Conservation (phyloP, 2,797 vertebrate species). For the Helarctos malayanus region DNA sequence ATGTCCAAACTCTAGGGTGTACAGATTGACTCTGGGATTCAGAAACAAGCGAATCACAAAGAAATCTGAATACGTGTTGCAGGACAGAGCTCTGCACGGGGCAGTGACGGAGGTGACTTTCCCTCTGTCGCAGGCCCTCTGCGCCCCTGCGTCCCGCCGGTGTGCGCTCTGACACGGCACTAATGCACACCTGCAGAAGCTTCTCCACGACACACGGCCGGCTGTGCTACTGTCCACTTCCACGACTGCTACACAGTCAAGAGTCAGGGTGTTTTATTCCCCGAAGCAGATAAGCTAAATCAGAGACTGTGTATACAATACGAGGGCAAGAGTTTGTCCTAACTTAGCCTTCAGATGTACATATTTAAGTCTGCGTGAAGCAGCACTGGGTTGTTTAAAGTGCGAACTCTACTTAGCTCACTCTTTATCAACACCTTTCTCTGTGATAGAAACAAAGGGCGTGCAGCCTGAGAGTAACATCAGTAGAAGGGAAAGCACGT, state of each 20-base stretch:
- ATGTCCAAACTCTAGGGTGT: neutral
- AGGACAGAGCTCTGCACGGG: neutral
- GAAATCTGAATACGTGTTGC: neutral
- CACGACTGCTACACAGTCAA: neutral
- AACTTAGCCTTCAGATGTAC: neutral
- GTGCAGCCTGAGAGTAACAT: too few relatives aligned
- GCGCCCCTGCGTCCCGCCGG: rapidly evolving
- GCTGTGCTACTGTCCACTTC: neutral
- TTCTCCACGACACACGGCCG: neutral
- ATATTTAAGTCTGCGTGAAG: neutral
- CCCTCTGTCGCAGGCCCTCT: neutral
- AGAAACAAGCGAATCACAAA: neutral
- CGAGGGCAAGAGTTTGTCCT: neutral
- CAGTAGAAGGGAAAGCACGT: neutral
- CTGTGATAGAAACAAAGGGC: neutral
- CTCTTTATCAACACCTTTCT: neutral
- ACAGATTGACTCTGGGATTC: neutral
- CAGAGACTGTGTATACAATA: neutral
- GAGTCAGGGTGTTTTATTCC: neutral
- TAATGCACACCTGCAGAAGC: neutral
- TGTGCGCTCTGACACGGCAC: rapidly evolving
- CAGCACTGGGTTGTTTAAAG: neutral
- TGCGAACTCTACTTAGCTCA: neutral
- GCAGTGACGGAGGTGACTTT: neutral
- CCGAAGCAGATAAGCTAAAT: neutral